Evolutionary conservation across 2,888 invertebrate genomes (phyloP), one percentile per base, ranked within the genome.

Genomic region (Iphiclides podalirius): DNA sequence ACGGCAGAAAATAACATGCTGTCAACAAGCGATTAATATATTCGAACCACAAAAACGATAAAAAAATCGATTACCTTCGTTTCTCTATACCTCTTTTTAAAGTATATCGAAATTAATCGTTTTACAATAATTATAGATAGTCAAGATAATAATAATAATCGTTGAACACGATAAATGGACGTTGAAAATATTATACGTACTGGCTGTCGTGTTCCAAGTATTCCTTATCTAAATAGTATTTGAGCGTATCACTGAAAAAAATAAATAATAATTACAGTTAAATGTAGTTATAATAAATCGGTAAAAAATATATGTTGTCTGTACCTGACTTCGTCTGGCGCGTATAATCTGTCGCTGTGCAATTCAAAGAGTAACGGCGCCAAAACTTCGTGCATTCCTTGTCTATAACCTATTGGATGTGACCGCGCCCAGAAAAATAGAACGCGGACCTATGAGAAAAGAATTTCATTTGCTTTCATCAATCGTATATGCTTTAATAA

Each of bases 341-440:
- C 76, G 11, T 70, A 66, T 26, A 70, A 92, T 58, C 95, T 93
- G 72, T 96, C 96, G 55, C 91, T 90, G 64, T 93, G 92, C 14
- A 95, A 81, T 8, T 96, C 94, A 69, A 93, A 94, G 17, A 96
- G 83, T 40, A 96, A 75, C 0, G 95, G 95, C 0, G 95, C 96
- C 42, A 96, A 78, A 40, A 96, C 91, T 75, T 96, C 96, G 77
- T 96, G 96, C 96, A 96, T 96, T 14, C 96, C 96, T 89, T 96
- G 96, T 34, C 94, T 90, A 70, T 96, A 96, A 41, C 93, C 93
- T 62, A 95, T 90, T 54, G 90, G 79, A 77, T 94, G 92, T 37
- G 93, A 90, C 1, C 94, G 84, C 0, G 92, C 90, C 84, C 92
- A 92, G 69, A 89, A 90, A 67, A 92, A 92, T 9, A 92, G 61